These are phyloP conservation scores for Tricholaema leucomelas DNA, from an alignment of 2,113 vertebrate species.

Conservation along the genomic window DNA sequence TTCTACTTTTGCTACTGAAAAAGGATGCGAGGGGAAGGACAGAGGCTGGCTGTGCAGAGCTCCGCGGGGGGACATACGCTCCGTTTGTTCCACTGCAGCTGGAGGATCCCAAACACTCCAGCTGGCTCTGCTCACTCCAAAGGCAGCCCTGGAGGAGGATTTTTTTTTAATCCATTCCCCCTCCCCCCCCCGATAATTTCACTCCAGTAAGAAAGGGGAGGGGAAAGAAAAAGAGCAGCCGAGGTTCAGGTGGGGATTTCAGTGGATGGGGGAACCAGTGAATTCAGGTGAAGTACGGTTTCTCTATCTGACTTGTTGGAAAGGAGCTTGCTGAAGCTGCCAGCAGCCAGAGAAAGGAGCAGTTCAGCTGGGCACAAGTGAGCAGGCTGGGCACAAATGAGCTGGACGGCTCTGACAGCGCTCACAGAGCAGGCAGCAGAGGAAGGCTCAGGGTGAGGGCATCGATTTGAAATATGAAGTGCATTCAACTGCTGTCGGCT, in stretches of 20 bases:
- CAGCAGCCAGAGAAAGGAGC: conserved; percentile 28
- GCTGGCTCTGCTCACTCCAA: conserved; percentile 54
- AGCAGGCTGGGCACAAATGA: conserved; percentile 36
- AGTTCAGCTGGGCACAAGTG: conserved; percentile 29
- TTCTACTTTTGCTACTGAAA: conserved; percentile 63
- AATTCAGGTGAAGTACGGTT: conserved; percentile 32
- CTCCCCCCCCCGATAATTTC: conserved; percentile 29
- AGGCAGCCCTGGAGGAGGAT: conserved; percentile 44
- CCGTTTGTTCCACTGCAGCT: conserved; percentile 69
- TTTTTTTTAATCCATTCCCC: background rate
- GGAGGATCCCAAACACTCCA: conserved; percentile 64
- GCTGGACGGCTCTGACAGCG: conserved; percentile 14
- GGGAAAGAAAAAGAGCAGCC: background rate
- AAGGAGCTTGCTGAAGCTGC: conserved; percentile 28
- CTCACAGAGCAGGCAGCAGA: conserved; percentile 2
- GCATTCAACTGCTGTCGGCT: conserved; percentile 8
- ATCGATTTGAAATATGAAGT: conserved; percentile 54
- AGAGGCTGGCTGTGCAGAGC: background rate
- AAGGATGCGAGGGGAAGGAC: conserved; percentile 56
- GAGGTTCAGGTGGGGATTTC: conserved; percentile 45
- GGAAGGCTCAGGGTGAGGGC: conserved; percentile 7
- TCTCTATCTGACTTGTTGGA: conserved; percentile 22
- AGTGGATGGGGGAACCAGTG: conserved; percentile 10
- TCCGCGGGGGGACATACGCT: conserved; percentile 29
- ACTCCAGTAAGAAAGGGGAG: background rate